phyloP scores from a whole-genome alignment of 2,888 invertebrate genomes.

The Caenorhabditis parvicauda region DNA sequence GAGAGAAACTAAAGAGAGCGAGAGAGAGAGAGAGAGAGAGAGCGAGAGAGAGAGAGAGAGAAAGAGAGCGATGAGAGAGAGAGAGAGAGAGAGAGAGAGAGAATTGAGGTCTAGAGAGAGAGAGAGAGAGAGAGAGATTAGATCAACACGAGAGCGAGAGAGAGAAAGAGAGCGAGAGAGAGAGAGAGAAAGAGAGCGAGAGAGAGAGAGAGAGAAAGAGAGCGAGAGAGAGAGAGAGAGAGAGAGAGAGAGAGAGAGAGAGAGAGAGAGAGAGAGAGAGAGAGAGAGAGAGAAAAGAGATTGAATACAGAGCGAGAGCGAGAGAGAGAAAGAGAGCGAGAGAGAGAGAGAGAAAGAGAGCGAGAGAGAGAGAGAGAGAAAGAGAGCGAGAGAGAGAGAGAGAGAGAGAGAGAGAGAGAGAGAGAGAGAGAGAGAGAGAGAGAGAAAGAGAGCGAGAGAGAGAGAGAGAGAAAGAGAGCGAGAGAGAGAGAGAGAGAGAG shows the following conservation, averaged over 20 bases:
- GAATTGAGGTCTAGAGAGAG: background rate
- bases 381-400: background rate
- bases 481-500: too few relatives aligned
- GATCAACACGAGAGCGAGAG: background rate
- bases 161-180: background rate
- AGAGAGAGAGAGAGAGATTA: background rate
- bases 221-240: slow-evolving; percentile 3
- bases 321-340: slow-evolving; percentile 11
- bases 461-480: too few relatives aligned
- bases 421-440: too few relatives aligned
- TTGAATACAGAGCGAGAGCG: slow-evolving; percentile 1
- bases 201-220: background rate
- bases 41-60: slow-evolving; percentile 5
- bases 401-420: slow-evolving; percentile 1
- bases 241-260: slow-evolving; percentile 1
- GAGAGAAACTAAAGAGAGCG: slow-evolving; percentile 7
- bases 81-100: background rate
- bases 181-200: background rate
- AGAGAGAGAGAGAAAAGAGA: background rate
- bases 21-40: background rate
- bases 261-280: slow-evolving; percentile 1
- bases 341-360: slow-evolving; percentile 5
- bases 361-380: slow-evolving; percentile 9
- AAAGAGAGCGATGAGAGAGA: background rate
- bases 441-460: too few relatives aligned